Percentiles rank a stretch among this genome's conserved stretches.
Evolutionary conservation across 2,797 vertebrate species (phyloP).

Genomic region (Microcaecilia unicolor): DNA sequence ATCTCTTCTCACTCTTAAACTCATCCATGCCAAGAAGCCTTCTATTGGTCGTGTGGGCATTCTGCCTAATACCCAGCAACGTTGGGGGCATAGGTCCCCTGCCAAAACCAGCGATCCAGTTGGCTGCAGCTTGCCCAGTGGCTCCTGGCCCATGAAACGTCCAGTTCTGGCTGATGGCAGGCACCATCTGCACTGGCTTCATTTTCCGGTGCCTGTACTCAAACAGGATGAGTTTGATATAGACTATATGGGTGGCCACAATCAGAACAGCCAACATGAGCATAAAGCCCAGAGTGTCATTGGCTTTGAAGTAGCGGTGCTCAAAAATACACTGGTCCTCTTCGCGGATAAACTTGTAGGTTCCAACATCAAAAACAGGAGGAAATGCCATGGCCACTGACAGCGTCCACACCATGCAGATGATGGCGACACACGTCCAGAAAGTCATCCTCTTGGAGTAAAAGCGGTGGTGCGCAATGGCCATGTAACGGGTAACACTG

Average conservation of each 20-base stretch:
- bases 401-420: slow-evolving; percentile 85
- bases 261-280: slow-evolving; percentile 83
- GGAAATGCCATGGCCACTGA: slow-evolving; percentile 86
- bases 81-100: slow-evolving; percentile 82
- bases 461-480: slow-evolving; percentile 83
- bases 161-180: slow-evolving; percentile 86
- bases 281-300: slow-evolving; percentile 83
- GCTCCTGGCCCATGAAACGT: slow-evolving; percentile 84
- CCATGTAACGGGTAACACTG: slow-evolving; percentile 83
- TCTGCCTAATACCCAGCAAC: slow-evolving; percentile 80
- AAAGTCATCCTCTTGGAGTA: slow-evolving; percentile 86
- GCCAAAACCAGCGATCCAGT: slow-evolving; percentile 85
- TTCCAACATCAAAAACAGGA: slow-evolving; percentile 79
- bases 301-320: slow-evolving; percentile 84
- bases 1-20: slow-evolving; percentile 80
- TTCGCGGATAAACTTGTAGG: slow-evolving; percentile 83
- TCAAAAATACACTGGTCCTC: slow-evolving; percentile 88
- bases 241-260: slow-evolving; percentile 79
- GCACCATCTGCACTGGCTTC: slow-evolving; percentile 85
- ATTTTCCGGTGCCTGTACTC: slow-evolving; percentile 88
- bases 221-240: slow-evolving; percentile 81
- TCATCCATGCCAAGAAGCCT: slow-evolving; percentile 81
- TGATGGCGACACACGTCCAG: slow-evolving; percentile 81
- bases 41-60: slow-evolving; percentile 76
- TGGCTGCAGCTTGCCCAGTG: slow-evolving; percentile 81